Percentiles rank a stretch among this genome's conserved stretches.
Conservation (phyloP, 1,140 invertebrate species). For the Drosophila miranda region DNA sequence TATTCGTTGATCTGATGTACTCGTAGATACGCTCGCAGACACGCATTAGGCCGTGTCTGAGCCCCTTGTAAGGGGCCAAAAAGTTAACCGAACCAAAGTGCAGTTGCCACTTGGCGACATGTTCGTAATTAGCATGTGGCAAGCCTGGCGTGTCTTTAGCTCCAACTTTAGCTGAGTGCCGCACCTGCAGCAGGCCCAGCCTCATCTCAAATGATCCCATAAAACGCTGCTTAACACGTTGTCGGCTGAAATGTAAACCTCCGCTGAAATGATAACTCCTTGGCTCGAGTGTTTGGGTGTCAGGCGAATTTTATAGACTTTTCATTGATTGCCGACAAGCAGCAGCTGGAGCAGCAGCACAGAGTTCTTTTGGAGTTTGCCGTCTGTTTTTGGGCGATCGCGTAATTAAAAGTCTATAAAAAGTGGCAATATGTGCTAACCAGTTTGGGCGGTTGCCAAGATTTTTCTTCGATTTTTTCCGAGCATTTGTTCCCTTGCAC, state of each 20-base stretch:
- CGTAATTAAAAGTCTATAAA: constrained; percentile 70
- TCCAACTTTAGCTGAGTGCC: constrained; percentile 33
- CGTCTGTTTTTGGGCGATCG: constrained; percentile 49
- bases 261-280: constrained; percentile 48
- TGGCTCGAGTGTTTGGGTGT: constrained; percentile 46
- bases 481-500: constrained; percentile 22
- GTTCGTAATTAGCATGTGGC: constrained; percentile 69
- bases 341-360: constrained; percentile 16
- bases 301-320: constrained; percentile 64
- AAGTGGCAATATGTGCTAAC: constrained; percentile 57
- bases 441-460: constrained; percentile 28
- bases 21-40: not conserved
- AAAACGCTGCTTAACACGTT: constrained; percentile 68
- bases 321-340: constrained; percentile 62
- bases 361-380: constrained; percentile 58
- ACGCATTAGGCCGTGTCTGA: constrained; percentile 1
- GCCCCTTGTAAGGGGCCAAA: constrained; percentile 17
- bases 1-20: not conserved
- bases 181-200: constrained; percentile 45
- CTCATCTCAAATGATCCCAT: constrained; percentile 65
- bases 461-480: constrained; percentile 20
- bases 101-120: constrained; percentile 53
- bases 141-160: not conserved
- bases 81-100: constrained; percentile 34
- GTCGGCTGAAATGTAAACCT: constrained; percentile 32